These are phyloP conservation scores for Dryoscopus gambensis DNA, from an alignment of 2,113 vertebrate species.

Conservation along the genomic window DNA sequence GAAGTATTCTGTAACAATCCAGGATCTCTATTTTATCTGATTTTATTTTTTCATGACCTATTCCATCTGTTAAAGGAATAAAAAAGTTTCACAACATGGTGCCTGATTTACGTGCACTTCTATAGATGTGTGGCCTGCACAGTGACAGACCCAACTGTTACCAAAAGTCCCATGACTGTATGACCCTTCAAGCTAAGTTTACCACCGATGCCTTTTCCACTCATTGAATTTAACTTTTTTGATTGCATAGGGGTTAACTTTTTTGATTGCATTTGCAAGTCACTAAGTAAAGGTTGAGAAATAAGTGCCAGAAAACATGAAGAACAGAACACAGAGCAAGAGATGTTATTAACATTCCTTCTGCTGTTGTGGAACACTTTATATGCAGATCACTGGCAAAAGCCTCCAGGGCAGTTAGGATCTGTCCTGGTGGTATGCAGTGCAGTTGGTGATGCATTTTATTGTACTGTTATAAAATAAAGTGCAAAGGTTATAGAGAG, in stretches of 20 bases:
- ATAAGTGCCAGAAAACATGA: not conserved
- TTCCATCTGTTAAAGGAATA: not conserved
- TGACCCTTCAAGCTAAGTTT: not conserved
- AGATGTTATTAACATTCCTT: constrained; percentile 23
- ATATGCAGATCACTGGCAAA: not conserved
- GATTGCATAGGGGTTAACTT: not conserved
- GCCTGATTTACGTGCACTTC: not conserved
- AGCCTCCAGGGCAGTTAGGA: not conserved
- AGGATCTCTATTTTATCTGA: not conserved
- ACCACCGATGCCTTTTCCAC: not conserved
- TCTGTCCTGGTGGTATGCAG: not conserved
- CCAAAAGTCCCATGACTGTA: not conserved
- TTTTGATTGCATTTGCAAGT: not conserved
- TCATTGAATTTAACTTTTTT: not conserved
- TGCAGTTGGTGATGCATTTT: not conserved
- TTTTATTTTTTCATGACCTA: not conserved
- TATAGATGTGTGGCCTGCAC: not conserved
- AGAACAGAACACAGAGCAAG: not conserved
- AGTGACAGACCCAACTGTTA: not conserved
- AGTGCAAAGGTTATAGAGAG: not conserved
- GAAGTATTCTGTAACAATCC: not conserved
- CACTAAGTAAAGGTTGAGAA: not conserved
- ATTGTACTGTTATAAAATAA: not conserved
- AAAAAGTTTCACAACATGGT: not conserved
- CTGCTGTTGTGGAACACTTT: not conserved